Base-by-base conservation (phyloP, 2,888 invertebrate genomes). In the Ennomos quercinarius region DNA sequence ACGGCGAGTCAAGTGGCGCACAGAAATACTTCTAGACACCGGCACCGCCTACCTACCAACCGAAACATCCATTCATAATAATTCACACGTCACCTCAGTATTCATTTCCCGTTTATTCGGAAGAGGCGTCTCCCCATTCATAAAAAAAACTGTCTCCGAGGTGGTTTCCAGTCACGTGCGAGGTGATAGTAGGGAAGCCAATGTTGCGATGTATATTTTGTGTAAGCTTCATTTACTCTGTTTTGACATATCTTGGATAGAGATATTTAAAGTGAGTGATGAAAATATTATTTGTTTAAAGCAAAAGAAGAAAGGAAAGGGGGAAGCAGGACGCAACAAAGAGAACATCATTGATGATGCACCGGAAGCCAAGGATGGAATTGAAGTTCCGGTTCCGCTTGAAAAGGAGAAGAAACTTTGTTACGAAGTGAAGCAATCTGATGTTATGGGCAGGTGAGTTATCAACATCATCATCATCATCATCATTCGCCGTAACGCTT, bases 331-430 rank as follows among this genome's bases (percentile, higher is more conserved):
- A 0, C 73, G 83, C 42, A 90, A 91, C 64, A 91, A 91, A 64
- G 91, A 91, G 71, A 91, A 91, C 43, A 69, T 89, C 10, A 77
- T 81, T 13, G 84, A 85, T 27, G 68, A 68, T 34, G 84, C 78
- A 1, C 72, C 71, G 10, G 74, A 76, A 11, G 57, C 55, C 38
- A 71, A 74, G 10, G 79, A 70, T 1, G 71, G 71, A 42, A 63
- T 71, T 27, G 76, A 74, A n/a, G 70, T 66, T 3, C 47, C 51
- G 34, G 95, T 67, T 87, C 94, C 53, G 36, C 95, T 67, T 86
- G 94, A 68, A 94, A 95, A 83, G 89, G 95, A 84, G 94, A 96
- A 87, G 47, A 77, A 76, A 39, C 66, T 79, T n/a, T 93, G 94
- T 57, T 95, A 93, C 70, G 93, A 93, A 57, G 86, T 95, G 17